Percentiles rank a stretch among this genome's conserved stretches.
Evolutionary conservation across 2,797 vertebrate species (phyloP).

Genomic region (Florisuga fusca): DNA sequence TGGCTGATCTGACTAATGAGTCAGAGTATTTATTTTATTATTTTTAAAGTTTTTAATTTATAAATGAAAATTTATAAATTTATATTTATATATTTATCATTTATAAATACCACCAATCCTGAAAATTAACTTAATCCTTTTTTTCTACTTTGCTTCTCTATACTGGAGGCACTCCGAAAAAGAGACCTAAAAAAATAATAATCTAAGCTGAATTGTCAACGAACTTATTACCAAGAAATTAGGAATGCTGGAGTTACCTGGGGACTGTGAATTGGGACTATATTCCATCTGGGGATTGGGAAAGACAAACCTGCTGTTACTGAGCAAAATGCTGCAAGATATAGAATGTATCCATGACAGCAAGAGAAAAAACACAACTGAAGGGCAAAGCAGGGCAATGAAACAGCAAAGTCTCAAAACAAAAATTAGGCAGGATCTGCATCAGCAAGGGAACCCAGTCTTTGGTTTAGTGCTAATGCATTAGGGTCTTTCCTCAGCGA

Average conservation of each 20-base stretch:
- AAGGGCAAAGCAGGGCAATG: background rate
- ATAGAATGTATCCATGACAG: background rate
- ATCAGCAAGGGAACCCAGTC: background rate
- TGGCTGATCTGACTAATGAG: no score
- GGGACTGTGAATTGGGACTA: background rate
- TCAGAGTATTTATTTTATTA: no score
- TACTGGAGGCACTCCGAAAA: background rate
- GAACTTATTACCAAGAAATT: background rate
- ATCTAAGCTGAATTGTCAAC: background rate
- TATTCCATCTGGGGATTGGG: background rate
- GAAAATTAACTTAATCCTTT: background rate
- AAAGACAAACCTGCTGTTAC: slow-evolving; percentile 9
- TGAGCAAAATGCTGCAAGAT: background rate
- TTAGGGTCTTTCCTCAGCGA: background rate
- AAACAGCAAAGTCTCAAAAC: background rate
- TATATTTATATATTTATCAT: no score
- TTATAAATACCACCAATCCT: background rate
- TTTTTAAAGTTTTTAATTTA: no score
- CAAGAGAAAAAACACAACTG: background rate
- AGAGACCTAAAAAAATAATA: background rate
- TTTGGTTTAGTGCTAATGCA: background rate
- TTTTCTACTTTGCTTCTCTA: background rate
- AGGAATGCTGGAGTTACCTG: background rate
- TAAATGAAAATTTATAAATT: no score
- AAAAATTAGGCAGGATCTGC: background rate